Conservation (phyloP, 2,113 vertebrate species). For the Otolemur garnettii region DNA sequence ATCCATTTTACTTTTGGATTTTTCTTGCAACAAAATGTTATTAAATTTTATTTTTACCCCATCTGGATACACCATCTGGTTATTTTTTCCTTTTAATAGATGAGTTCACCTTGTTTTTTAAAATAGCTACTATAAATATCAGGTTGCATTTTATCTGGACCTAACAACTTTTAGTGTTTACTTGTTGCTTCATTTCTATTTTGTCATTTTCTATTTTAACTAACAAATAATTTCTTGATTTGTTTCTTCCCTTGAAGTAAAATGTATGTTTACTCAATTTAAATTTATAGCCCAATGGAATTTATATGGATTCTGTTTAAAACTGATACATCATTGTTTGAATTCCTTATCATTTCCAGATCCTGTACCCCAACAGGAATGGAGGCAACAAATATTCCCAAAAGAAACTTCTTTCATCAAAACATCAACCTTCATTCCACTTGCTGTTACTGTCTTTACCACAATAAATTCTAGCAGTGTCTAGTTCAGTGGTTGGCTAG, state of each 20-base stretch:
- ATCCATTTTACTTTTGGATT: background rate
- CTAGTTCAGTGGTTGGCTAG: background rate
- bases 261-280: background rate
- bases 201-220: background rate
- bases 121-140: background rate
- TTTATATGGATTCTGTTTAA: background rate
- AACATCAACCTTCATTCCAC: background rate
- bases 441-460: background rate
- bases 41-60: slow-evolving; percentile 7
- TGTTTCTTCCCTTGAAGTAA: background rate
- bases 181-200: background rate
- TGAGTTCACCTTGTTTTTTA: background rate
- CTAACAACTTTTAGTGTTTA: background rate
- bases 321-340: background rate
- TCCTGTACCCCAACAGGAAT: background rate
- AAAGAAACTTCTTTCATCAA: background rate
- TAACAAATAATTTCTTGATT: background rate
- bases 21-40: slow-evolving; percentile 39
- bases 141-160: slow-evolving; percentile 7
- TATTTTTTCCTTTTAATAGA: background rate
- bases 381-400: background rate
- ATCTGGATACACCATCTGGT: background rate
- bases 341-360: slow-evolving; percentile 24
- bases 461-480: background rate
- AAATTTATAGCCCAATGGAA: background rate